Evolutionary conservation across 2,797 vertebrate species (phyloP).

Genomic region (Danio tinwini): DNA sequence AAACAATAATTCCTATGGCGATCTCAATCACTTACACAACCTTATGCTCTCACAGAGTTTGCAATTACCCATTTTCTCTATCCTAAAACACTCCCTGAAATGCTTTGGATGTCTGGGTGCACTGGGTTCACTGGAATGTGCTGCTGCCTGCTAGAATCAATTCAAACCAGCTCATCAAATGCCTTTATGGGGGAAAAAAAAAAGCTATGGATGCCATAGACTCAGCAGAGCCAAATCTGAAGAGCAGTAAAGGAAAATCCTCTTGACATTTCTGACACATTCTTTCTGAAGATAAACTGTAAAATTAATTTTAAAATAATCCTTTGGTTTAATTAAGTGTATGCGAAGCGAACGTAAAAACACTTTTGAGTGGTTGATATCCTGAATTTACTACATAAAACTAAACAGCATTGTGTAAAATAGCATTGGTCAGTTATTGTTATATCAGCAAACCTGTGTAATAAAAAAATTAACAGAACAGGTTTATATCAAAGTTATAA

Average conservation of each 20-base stretch:
- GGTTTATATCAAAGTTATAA: neutral
- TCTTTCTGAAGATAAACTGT: neutral
- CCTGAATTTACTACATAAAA: neutral
- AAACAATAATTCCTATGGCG: neutral
- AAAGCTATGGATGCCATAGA: constrained; percentile 3
- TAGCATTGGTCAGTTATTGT: neutral
- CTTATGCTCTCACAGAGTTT: constrained; percentile 19
- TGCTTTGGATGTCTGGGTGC: constrained; percentile 46
- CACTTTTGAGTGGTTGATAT: neutral
- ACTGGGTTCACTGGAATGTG: constrained; percentile 45
- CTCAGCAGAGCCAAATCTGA: neutral
- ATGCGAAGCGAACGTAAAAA: too few species aligned
- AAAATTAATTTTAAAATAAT: neutral
- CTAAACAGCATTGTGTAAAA: neutral
- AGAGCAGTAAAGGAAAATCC: neutral
- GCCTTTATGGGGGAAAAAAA: constrained; percentile 14
- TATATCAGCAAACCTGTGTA: too few species aligned
- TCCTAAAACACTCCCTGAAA: constrained; percentile 33
- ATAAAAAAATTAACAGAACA: too few species aligned
- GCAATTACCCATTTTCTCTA: neutral
- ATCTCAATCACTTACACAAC: neutral
- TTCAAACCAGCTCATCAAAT: constrained; percentile 30
- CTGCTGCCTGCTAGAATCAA: constrained; percentile 50
- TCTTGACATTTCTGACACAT: neutral
- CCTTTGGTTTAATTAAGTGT: neutral